These are phyloP conservation scores for Microcebus lehilahytsara DNA, from an alignment of 2,113 vertebrate genomes.

Conservation along the genomic window DNA sequence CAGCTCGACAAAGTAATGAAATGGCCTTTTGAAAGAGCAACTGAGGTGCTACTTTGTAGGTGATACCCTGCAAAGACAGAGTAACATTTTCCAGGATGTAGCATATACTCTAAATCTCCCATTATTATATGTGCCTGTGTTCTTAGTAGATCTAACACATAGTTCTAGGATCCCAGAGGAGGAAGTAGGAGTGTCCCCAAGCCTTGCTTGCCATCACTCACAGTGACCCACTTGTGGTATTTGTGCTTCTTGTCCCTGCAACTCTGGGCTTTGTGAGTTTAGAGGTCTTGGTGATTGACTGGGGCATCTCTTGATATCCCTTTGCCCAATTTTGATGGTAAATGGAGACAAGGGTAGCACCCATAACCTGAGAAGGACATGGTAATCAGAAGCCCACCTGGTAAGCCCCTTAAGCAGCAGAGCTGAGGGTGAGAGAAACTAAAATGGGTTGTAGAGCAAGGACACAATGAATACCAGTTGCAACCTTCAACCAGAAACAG, in stretches of 20 bases:
- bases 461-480: not conserved
- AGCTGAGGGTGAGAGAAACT: not conserved
- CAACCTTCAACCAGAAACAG: not conserved
- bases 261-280: not conserved
- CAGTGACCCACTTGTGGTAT: not conserved
- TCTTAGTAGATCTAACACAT: not conserved
- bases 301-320: not conserved
- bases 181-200: not conserved
- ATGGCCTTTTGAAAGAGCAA: not conserved
- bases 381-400: not conserved
- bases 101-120: not conserved
- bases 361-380: not conserved
- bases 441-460: not conserved
- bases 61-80: not conserved
- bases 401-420: not conserved
- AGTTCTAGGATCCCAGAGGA: not conserved
- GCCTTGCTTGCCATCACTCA: not conserved
- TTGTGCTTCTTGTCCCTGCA: conserved; percentile 31
- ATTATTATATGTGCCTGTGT: not conserved
- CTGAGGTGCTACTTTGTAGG: not conserved
- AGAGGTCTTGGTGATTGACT: not conserved
- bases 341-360: not conserved
- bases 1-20: not conserved
- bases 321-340: not conserved
- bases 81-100: not conserved